Conservation (phyloP, 2,888 invertebrate species). For the Opisthograptis luteolata region DNA sequence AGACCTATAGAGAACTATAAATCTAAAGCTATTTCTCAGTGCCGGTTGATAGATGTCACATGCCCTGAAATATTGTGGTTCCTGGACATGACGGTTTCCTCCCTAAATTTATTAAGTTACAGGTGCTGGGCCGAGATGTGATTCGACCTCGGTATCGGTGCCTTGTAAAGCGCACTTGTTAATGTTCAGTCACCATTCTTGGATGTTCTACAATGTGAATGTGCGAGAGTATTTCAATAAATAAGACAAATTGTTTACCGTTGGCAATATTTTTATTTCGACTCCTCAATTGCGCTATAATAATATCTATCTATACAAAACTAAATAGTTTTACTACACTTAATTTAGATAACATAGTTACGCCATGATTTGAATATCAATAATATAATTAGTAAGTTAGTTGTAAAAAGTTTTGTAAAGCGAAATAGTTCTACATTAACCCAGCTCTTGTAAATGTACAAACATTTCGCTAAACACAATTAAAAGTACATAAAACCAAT, state of each 20-base stretch:
- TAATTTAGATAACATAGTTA: conserved; percentile 60
- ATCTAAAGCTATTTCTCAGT: too few relatives aligned
- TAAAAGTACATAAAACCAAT: conserved; percentile 21
- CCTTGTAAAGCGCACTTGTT: too few relatives aligned
- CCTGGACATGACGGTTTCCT: too few relatives aligned
- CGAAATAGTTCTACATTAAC: conserved; percentile 77
- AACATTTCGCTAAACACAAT: conserved; percentile 59
- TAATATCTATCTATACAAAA: conserved; percentile 75
- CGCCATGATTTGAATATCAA: conserved; percentile 46
- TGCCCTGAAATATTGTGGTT: too few relatives aligned
- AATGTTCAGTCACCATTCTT: too few relatives aligned
- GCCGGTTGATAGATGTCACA: too few relatives aligned
- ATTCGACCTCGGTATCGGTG: too few relatives aligned
- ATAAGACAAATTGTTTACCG: conserved; percentile 46
- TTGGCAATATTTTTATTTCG: conserved; percentile 78
- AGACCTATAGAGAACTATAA: too few relatives aligned
- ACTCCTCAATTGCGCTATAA: conserved; percentile 76
- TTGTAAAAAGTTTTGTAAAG: conserved; percentile 45
- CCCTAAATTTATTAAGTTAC: too few relatives aligned
- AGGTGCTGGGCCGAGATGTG: too few relatives aligned
- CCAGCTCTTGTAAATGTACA: conserved; percentile 80
- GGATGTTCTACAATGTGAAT: too few relatives aligned
- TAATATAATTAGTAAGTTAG: conserved; percentile 40
- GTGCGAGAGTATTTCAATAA: too few relatives aligned
- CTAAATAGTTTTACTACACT: conserved; percentile 72